Conservation (phyloP, 1,140 invertebrate genomes). For the Saccostrea cuccullata region DNA sequence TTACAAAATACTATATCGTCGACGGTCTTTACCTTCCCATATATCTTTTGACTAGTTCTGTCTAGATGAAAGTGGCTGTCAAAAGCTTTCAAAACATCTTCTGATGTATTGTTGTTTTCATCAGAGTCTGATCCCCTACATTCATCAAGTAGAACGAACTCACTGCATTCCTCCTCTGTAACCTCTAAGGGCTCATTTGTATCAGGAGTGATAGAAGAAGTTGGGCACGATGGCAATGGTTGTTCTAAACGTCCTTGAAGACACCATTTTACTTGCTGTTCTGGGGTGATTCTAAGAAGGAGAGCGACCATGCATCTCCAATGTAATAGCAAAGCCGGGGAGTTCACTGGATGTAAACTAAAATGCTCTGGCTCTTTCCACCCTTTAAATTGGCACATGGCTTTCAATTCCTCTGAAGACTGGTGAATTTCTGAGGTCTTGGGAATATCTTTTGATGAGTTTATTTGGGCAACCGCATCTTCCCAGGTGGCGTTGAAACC, state of each 20-base stretch:
- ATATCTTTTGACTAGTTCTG: constrained; percentile 10
- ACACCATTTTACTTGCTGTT: background rate
- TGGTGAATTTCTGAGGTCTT: too few relatives aligned
- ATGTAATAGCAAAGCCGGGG: background rate
- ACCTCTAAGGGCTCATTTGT: too few relatives aligned
- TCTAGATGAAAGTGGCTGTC: constrained; percentile 46
- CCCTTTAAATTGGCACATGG: background rate
- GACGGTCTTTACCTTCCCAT: background rate
- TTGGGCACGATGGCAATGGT: background rate
- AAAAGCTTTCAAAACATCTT: background rate
- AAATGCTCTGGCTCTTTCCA: background rate
- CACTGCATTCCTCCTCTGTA: background rate
- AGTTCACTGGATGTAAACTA: background rate
- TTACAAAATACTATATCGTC: too few relatives aligned
- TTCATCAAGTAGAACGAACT: background rate
- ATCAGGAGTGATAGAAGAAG: background rate
- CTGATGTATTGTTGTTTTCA: background rate
- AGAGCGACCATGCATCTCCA: background rate
- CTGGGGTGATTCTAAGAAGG: background rate
- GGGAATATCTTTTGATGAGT: too few relatives aligned
- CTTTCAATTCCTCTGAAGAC: too few relatives aligned
- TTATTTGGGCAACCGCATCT: too few relatives aligned
- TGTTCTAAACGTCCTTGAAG: background rate
- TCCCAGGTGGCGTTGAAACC: too few relatives aligned
- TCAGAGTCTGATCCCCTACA: background rate